Base-by-base conservation (phyloP, 2,888 invertebrate species). In the Globia sparganii region DNA sequence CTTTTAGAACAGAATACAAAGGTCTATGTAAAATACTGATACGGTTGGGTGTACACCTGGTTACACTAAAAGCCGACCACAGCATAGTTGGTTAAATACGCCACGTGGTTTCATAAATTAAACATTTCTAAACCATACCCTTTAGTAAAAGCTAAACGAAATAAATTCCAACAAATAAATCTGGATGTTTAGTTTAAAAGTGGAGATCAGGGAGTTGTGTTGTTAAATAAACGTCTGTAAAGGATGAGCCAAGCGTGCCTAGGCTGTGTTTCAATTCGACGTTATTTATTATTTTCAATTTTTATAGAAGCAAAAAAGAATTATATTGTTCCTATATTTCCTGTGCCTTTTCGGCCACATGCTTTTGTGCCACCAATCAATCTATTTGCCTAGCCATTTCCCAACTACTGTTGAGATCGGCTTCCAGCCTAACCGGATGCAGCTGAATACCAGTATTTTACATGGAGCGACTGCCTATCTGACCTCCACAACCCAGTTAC, bases 121-220 rank as follows among this genome's bases (percentile, higher is more conserved):
- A 53, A 31, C 25, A 40, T 5, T 40, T 40, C 18, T 25, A 69
- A 37, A 28, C 69, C 28, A 62, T 25, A 37, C 62, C n/a, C 15
- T 49, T 67, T 49, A 72, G 28, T 28, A 40, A 53, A 49, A 49
- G 53, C 28, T 28, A 6, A 40, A 31, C 70, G 5, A 53, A 37
- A 69, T 46, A 37, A 72, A 65, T 67, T 4, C 11, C n/a, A n/a
- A 21, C 37, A 56, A 56, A 70, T 72, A 71, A 67, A 46, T 25
- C 18, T 18, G 28, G 56, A 25, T 49, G 18, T 43, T 43, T 46
- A 25, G 8, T 49, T 74, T 74, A 25, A 71, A 74, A 71, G 59
- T 49, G 74, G 31, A 13, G 70, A 40, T 53, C 40, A 31, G 72
- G 69, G 70, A 69, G 31, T 69, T 70, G 31, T 64, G 11, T 13